A percentile compares a stretch with the other conserved stretches of the same genome.
phyloP scores from a whole-genome alignment of 30 jellyfish, hydroid and myxozoan genomes.

The Pseudorhiza aurosa region DNA sequence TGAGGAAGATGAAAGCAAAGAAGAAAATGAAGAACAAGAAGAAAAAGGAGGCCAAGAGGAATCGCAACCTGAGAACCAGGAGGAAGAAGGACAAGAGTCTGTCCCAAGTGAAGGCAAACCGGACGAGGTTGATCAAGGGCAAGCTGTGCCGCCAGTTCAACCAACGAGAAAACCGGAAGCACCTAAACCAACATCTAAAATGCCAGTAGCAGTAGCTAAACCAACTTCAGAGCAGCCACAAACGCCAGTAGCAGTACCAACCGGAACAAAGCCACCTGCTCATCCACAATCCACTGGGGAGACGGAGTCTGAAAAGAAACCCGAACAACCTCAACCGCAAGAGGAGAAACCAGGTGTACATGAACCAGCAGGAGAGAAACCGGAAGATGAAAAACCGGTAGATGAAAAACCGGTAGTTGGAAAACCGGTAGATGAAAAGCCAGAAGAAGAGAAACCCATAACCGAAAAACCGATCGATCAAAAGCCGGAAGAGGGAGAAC shows the following conservation, averaged over 20 bases:
- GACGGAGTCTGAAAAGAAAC: constrained; percentile 32
- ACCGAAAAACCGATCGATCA: background rate
- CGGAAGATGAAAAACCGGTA: background rate
- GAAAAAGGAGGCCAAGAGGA: constrained; percentile 13
- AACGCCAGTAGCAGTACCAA: constrained; percentile 36
- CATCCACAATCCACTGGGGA: constrained; percentile 37
- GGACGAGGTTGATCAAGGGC: background rate
- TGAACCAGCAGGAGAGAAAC: constrained; percentile 10
- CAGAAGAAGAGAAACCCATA: background rate
- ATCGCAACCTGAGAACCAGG: constrained; percentile 10
- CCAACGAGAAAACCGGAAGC: constrained; percentile 6
- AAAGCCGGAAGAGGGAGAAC: too few relatives aligned
- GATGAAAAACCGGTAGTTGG: background rate
- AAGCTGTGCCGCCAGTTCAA: background rate
- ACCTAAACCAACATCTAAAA: background rate
- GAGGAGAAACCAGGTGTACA: constrained; percentile 36
- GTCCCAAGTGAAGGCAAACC: constrained; percentile 7
- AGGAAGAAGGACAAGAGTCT: constrained; percentile 1
- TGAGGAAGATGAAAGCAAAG: background rate
- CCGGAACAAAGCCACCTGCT: constrained; percentile 19
- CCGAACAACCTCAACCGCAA: constrained; percentile 25
- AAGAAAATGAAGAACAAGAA: constrained; percentile 3
- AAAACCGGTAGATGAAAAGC: constrained; percentile 16
- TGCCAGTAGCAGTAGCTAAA: constrained; percentile 8
- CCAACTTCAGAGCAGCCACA: constrained; percentile 7